Conservation (phyloP, 2,888 invertebrate genomes). For the Macrosiphum euphorbiae region DNA sequence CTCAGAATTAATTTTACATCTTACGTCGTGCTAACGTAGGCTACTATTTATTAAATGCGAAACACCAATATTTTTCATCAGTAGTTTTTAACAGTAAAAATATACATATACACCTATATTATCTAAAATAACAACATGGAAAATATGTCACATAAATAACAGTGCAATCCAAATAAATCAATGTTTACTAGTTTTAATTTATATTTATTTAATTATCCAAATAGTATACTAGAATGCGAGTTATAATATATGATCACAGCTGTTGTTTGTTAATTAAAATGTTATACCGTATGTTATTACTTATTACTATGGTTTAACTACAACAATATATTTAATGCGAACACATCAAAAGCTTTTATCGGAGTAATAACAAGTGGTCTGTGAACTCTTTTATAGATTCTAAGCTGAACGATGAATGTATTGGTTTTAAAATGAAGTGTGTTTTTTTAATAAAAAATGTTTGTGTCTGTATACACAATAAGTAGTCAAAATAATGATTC, state of each 20-base stretch:
- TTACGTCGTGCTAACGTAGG: neutral
- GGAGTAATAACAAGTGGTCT: too few species aligned
- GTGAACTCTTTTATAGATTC: too few species aligned
- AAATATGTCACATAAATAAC: neutral
- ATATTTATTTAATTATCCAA: conserved; percentile 45
- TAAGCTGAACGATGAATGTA: too few species aligned
- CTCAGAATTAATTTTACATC: neutral
- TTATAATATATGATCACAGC: conserved; percentile 18
- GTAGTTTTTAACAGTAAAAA: neutral
- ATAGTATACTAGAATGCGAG: conserved; percentile 2
- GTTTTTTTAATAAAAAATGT: too few species aligned
- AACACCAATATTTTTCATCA: neutral
- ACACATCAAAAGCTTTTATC: too few species aligned
- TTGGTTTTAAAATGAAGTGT: too few species aligned
- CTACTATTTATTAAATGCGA: neutral
- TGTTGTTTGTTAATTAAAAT: conserved; percentile 29
- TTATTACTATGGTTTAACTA: too few species aligned
- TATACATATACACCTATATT: too few species aligned
- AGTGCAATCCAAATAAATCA: conserved; percentile 13
- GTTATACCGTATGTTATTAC: too few species aligned
- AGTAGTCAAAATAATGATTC: too few species aligned
- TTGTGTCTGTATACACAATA: too few species aligned
- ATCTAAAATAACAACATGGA: neutral
- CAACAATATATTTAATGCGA: too few species aligned
- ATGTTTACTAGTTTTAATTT: conserved; percentile 18